These are phyloP conservation scores for Pseudomyrmex dendroicus DNA, from an alignment of 1,140 invertebrate species.

Conservation along the genomic window DNA sequence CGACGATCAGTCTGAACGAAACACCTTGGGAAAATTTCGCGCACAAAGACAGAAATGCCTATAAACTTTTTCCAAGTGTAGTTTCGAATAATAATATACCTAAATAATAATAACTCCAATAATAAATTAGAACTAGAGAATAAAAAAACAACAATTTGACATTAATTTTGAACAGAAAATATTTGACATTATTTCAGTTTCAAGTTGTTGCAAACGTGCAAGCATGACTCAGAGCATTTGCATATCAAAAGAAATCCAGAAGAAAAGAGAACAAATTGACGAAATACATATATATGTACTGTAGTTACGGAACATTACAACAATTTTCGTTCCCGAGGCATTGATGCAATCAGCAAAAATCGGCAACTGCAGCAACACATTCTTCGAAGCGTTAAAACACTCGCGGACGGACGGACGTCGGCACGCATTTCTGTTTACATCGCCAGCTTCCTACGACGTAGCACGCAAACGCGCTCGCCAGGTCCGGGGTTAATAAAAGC, in stretches of 20 bases:
- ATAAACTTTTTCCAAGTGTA: no score
- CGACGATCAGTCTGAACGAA: background rate
- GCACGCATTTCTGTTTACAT: constrained; percentile 54
- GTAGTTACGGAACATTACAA: background rate
- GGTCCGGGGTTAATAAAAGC: background rate
- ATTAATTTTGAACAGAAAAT: background rate
- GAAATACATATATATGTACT: background rate
- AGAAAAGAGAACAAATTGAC: background rate
- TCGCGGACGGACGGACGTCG: constrained; percentile 15
- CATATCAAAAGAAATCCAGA: background rate
- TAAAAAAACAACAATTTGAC: no score
- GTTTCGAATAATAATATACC: no score
- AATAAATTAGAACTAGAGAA: no score
- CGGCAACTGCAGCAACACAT: background rate
- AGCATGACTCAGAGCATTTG: background rate
- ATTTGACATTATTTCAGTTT: background rate
- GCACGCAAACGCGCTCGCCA: constrained; percentile 35
- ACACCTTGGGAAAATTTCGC: constrained; percentile 12
- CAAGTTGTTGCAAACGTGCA: no score
- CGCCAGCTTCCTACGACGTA: constrained; percentile 31
- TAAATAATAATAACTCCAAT: no score
- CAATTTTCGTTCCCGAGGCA: constrained; percentile 30
- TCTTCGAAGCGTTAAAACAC: constrained; percentile 10
- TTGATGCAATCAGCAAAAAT: constrained; percentile 19
- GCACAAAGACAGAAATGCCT: background rate